Evolutionary conservation across 2,797 vertebrate species (phyloP).

Genomic region (Cheirogaleus major): DNA sequence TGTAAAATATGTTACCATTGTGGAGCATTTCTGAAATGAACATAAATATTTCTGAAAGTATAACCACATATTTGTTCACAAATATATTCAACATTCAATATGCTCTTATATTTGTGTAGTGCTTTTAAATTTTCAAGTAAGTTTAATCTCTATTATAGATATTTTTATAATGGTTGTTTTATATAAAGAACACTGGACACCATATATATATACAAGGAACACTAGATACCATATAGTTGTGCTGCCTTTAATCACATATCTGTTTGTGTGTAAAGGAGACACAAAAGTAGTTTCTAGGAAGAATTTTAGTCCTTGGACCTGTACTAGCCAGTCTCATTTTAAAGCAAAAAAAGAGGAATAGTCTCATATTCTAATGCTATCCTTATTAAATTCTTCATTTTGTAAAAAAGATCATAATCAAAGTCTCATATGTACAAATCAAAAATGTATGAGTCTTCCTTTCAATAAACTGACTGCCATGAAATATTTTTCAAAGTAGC

Average conservation of each 20-base stretch:
- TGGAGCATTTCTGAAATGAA: background rate
- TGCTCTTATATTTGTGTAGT: background rate
- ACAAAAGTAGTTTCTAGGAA: background rate
- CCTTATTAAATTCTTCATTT: background rate
- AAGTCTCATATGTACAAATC: background rate
- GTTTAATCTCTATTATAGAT: background rate
- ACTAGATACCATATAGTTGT: background rate
- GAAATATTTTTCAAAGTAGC: background rate
- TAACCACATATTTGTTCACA: background rate
- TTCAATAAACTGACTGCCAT: background rate
- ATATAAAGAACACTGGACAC: background rate
- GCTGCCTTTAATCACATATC: background rate
- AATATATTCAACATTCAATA: background rate
- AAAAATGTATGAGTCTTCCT: background rate
- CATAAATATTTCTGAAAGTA: background rate
- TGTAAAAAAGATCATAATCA: background rate
- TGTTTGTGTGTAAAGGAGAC: background rate
- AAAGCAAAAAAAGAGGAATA: background rate
- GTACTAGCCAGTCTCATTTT: background rate
- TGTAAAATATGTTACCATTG: background rate
- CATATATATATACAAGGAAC: background rate
- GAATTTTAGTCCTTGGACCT: background rate
- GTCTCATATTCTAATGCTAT: background rate
- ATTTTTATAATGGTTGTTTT: background rate
- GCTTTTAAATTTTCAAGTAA: background rate